Evolutionary conservation across 1,140 invertebrate genomes (phyloP), one percentile per base, ranked within the genome.

Genomic region (Macrotrachela quadricornifera): DNA sequence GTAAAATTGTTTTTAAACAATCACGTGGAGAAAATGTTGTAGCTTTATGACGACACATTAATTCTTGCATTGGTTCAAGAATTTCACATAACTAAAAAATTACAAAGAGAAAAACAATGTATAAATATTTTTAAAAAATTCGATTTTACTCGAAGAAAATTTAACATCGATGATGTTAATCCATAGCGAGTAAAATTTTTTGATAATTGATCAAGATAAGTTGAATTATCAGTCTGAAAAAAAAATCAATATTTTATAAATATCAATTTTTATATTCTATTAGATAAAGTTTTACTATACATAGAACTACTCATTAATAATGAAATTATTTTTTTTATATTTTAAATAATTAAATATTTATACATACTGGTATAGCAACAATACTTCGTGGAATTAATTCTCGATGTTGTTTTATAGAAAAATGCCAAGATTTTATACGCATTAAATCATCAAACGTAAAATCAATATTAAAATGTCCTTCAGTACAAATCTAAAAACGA

Each of bases 371-470:
- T 63, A 73, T 67, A 16, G 70, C 71, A 51, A 74, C 68, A 15
- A 72, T 63, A 62, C 63, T 68, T 50, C 72, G 61, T 15, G 88
- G 87, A 62, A 95, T 85, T 50, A 95, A 76, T 73, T 96, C 90
- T 61, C 85, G 76, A 71, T 92, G 85, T 64, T 81, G 79, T 58
- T 87, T 74, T 48, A 91, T 87, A 49, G 85, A 79, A 75, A 95
- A 83, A 73, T 94, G 87, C 90, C 90, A 96, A 61, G 87, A 88
- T 71, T 92, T 90, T 73, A 96, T 95, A 67, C 90, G 78, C 87
- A 95, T 94, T 61, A 95, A 76, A 71, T 95, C 91, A 30, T 30
- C 21, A 30, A 4, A 30, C 3, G 21, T 30, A 30, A 30, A 30
- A 4, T 30, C 21, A 30, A 30, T 30, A 30, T 30, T 30, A 30